Evolutionary conservation across 2,113 vertebrate genomes (phyloP).

Genomic region (Heterotilapia buettikoferi): DNA sequence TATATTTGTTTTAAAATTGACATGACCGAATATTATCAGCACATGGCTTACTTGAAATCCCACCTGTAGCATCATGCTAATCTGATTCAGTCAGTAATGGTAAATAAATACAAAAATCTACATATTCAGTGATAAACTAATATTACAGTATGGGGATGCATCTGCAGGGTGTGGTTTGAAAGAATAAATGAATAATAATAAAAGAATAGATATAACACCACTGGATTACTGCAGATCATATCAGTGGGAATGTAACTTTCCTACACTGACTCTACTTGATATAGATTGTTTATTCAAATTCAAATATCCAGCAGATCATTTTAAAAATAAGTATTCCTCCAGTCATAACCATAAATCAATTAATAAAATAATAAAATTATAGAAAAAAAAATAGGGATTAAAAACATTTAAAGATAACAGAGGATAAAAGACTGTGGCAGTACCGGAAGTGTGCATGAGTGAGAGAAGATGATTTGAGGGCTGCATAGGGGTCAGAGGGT

Average conservation of each 20-base stretch:
- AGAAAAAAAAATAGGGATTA: not conserved
- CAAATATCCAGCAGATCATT: not conserved
- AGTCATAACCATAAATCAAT: not conserved
- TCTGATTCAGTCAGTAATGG: not conserved
- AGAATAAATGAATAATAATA: not conserved
- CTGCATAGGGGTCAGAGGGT: not conserved
- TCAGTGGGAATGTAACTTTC: not conserved
- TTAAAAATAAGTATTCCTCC: not conserved
- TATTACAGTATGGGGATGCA: not conserved
- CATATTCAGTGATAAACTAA: not conserved
- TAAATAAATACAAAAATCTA: not conserved
- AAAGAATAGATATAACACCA: accelerated
- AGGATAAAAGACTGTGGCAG: not conserved
- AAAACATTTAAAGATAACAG: not conserved
- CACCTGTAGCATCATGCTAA: not conserved
- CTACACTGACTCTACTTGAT: not conserved
- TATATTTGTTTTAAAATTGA: not conserved
- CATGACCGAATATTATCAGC: not conserved
- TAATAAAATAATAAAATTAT: not conserved
- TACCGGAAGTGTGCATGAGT: not conserved
- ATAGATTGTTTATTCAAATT: not conserved
- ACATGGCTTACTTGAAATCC: not conserved
- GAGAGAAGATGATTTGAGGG: not conserved
- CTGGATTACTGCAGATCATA: not conserved
- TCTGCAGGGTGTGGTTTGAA: not conserved